Conservation (phyloP, 2,888 invertebrate species). For the Prosapia bicincta region DNA sequence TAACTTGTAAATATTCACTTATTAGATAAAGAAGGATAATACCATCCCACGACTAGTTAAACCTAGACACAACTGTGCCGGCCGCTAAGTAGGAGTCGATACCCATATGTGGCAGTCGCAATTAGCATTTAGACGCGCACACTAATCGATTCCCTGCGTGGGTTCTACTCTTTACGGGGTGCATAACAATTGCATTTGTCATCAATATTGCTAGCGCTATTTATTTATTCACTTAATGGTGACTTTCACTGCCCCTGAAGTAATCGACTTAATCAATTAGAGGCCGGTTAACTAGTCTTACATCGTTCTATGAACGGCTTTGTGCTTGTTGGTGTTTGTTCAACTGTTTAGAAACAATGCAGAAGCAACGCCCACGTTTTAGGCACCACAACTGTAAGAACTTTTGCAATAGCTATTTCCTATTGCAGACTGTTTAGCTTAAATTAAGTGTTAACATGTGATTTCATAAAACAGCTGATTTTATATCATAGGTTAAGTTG, state of each 20-base stretch:
- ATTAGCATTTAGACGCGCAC: not conserved
- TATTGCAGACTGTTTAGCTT: too few relatives aligned
- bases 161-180: not conserved
- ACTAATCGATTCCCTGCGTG: not conserved
- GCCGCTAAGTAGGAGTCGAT: not conserved
- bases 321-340: too few relatives aligned
- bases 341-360: too few relatives aligned
- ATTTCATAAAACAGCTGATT: too few relatives aligned
- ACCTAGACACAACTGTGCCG: not conserved
- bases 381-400: too few relatives aligned
- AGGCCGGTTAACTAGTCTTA: not conserved
- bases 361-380: too few relatives aligned
- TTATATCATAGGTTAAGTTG: too few relatives aligned
- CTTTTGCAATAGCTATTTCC: too few relatives aligned
- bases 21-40: not conserved
- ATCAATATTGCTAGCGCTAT: not conserved
- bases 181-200: not conserved
- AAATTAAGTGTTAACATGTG: too few relatives aligned
- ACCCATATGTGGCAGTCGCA: not conserved
- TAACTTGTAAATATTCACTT: not conserved
- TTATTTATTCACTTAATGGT: not conserved
- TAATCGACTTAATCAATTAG: not conserved
- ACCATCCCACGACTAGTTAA: not conserved
- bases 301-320: too few relatives aligned
- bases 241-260: not conserved